A percentile compares a stretch with the other conserved stretches of the same genome.
phyloP scores from a whole-genome alignment of 2,888 invertebrate genomes.

The Margaritifera margaritifera region DNA sequence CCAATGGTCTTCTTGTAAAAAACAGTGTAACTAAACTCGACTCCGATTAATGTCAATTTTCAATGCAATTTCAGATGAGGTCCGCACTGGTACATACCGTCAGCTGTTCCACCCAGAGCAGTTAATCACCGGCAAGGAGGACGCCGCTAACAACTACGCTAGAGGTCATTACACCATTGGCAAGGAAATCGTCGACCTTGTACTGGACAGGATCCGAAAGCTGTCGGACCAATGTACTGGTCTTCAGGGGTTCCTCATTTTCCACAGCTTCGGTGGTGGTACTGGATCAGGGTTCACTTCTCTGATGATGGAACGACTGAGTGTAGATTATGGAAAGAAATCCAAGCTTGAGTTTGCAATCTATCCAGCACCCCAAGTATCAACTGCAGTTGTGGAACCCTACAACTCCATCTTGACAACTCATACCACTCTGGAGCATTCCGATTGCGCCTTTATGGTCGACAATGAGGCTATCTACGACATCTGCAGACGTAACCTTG shows the following conservation, averaged over 20 bases:
- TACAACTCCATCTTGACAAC: constrained; percentile 97
- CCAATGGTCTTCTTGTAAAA: too few species aligned
- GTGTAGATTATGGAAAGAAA: constrained; percentile 82
- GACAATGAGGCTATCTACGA: constrained; percentile 94
- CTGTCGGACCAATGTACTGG: constrained; percentile 73
- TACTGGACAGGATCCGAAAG: constrained; percentile 71
- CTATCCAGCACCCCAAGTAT: constrained; percentile 91
- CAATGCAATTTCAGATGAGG: constrained; percentile 62
- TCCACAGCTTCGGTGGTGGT: constrained; percentile 62
- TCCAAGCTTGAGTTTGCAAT: constrained; percentile 80
- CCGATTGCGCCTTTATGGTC: constrained; percentile 96
- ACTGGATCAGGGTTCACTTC: constrained; percentile 80
- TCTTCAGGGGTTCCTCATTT: constrained; percentile 70
- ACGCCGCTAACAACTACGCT: constrained; percentile 97
- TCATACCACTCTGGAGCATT: constrained; percentile 93
- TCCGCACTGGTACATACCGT: constrained; percentile 80
- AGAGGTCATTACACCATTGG: constrained; percentile 98
- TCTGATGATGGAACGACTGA: constrained; percentile 88
- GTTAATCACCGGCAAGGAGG: constrained; percentile 96
- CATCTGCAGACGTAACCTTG: constrained; percentile 87
- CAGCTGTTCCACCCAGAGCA: constrained; percentile 98
- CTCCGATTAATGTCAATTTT: too few species aligned
- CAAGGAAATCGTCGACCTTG: constrained; percentile 83
- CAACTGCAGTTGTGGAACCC: constrained; percentile 94
- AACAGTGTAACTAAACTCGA: not conserved